Evolutionary conservation across 2,797 vertebrate species (phyloP), one percentile per base, ranked within the genome.

Genomic region (Chrosomus eos): DNA sequence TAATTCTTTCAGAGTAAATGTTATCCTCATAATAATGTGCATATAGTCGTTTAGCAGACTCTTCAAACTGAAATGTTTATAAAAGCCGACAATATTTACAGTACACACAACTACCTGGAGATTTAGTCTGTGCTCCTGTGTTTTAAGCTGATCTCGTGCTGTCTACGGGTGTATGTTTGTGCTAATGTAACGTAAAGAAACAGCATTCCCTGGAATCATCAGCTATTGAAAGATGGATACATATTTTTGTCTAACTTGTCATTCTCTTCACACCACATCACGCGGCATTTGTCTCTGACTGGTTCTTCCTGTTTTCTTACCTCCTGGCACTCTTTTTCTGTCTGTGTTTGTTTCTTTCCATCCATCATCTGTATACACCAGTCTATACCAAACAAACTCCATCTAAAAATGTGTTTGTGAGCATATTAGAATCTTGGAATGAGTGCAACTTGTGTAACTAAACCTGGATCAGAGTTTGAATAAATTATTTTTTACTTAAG

Each of bases 281-380:
- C 5, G 5, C 4, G 51, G 33, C 8, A 2, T 38, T 38, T 19
- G 40, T 36, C 6, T 67, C 53, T 23, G 53, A 87, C 81, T 55
- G 75, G 85, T 75, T 87, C 68, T 74, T 82, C 83, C 45, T 78
- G 79, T 87, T 85, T 82, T 55, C 48, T 14, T 16, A 18, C 18
- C 64, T 80, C 28, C 1, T 48, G n/a, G n/a, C 60, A 13, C 38
- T 76, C 26, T 64, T 81, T 26, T 80, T 55, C 38, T 74, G 23
- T n/a, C 7, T 60, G 33, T 48, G 23, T 75, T 45, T 48, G 31
- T 36, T 75, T 75, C 11, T 53, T 36, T 48, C 45, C 4, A 16
- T 60, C 11, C 26, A 76, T 75, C 51, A 71, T 19, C 10, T 14
- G 31, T 28, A 38, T 23, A n/a, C n/a, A 72, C 68, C 5, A 31